Evolutionary conservation across 2,888 invertebrate genomes (phyloP).

Genomic region (Lepidocyrtinus sp.): DNA sequence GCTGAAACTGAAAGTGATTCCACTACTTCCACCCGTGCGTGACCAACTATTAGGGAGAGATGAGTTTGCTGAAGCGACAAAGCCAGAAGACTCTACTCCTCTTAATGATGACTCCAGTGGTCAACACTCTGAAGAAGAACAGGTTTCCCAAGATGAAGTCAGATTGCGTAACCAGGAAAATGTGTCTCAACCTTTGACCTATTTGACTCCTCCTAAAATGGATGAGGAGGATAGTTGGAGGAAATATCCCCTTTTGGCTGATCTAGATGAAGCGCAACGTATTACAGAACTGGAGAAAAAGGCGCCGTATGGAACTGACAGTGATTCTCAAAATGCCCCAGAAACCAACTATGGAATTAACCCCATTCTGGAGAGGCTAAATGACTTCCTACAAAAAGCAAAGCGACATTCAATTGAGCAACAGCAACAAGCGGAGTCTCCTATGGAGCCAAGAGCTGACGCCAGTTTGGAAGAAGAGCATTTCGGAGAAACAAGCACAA

Average conservation of each 20-base stretch:
- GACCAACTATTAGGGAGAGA: constrained; percentile 24
- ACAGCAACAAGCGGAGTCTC: background rate
- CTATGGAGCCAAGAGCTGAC: background rate
- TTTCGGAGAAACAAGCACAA: background rate
- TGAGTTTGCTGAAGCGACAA: no score
- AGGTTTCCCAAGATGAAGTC: background rate
- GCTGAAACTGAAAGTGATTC: constrained; percentile 29
- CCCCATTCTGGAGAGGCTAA: constrained; percentile 28
- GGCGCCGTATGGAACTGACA: background rate
- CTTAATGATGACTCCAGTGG: background rate
- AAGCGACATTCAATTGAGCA: constrained; percentile 33
- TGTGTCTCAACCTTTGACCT: constrained; percentile 20
- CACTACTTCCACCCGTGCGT: constrained; percentile 9
- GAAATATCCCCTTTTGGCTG: constrained; percentile 23
- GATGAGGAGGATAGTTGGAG: constrained; percentile 17
- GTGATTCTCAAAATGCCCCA: constrained; percentile 17
- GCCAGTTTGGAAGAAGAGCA: background rate
- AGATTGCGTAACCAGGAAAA: background rate
- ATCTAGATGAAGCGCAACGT: background rate
- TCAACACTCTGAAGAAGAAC: constrained; percentile 14
- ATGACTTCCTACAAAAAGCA: constrained; percentile 29
- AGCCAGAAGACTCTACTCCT: background rate
- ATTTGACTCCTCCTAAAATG: constrained; percentile 31
- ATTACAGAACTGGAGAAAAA: no score
- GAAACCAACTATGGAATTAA: constrained; percentile 6